Base-by-base conservation (phyloP, 2,888 invertebrate genomes). In the Cataglyphis albicans region DNA sequence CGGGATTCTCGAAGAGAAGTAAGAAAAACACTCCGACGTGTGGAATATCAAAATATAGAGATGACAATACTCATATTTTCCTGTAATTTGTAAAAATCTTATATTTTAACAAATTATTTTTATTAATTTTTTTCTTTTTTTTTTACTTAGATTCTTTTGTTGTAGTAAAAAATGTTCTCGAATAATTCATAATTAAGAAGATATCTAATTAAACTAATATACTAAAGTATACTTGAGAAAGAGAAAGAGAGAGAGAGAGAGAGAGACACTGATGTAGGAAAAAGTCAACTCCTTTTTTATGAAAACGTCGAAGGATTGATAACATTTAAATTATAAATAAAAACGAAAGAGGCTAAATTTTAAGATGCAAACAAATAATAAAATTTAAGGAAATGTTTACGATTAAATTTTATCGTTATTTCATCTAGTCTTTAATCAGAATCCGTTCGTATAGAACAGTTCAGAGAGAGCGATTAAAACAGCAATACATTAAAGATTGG, bases 11-110 rank as follows among this genome's bases (percentile, higher is more conserved):
- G 12, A 12, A 6, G 7, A 52, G 81, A 91, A 32, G 48, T 92
- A 6, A 86, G 88, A 9, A n/a, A 38, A 35, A 87, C 86, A 32
- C 68, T 91, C 83, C 82, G 6, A 67, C 74, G 32, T 0, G 32
- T 32, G 3, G 91, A 92, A 67, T 84, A 75, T 61, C 82, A 82
- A 38, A 89, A 91, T 81, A 87, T 90, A 29, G 73, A 88, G 57
- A 85, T 73, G 81, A 83, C 76, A 41, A 61, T 86, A 76, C 75
- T 88, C 41, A 59, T 76, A 32, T 44, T 61, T 21, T 70, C 38
- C 65, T 21, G 38, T 52, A 86, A 70, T 74, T n/a, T 74, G 59
- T 15, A 55, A 65, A 70, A 75, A 29, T 73, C 75, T 83, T 9
- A n/a, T 80, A 80, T 70, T 68, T 86, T 21, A 21, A 15, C 5